Percentiles rank a stretch among this genome's conserved stretches.
Conservation (phyloP, 2,797 vertebrate species). For the Lepus townsendii region DNA sequence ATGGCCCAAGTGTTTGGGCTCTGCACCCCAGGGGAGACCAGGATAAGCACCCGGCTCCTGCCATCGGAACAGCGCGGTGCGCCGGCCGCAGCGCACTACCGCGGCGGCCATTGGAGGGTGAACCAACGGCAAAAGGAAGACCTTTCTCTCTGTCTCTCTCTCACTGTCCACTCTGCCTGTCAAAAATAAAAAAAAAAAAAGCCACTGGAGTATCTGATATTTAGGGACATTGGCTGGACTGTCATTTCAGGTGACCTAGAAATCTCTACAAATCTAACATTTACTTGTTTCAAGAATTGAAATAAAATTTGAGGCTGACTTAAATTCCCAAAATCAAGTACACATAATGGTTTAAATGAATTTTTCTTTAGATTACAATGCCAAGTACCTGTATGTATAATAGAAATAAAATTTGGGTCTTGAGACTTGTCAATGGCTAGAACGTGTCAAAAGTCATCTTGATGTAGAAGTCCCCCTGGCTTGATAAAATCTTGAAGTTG, state of each 20-base stretch:
- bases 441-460: neutral
- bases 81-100: too few species aligned
- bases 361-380: neutral
- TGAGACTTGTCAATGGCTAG: neutral
- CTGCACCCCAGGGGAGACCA: too few species aligned
- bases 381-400: neutral
- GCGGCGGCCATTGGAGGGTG: too few species aligned
- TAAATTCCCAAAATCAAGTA: neutral
- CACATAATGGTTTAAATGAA: neutral
- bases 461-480: neutral
- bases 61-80: too few species aligned
- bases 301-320: neutral
- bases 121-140: too few species aligned
- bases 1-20: too few species aligned
- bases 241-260: neutral
- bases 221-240: neutral
- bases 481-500: conserved; percentile 19
- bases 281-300: neutral
- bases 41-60: too few species aligned
- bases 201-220: neutral
- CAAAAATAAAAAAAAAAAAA: too few species aligned
- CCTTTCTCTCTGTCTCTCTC: too few species aligned
- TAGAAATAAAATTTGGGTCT: neutral
- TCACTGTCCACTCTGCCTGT: too few species aligned
- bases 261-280: neutral